Evolutionary conservation across 1,140 invertebrate species (phyloP), one percentile per base, ranked within the genome.

Genomic region (Sipha flava): DNA sequence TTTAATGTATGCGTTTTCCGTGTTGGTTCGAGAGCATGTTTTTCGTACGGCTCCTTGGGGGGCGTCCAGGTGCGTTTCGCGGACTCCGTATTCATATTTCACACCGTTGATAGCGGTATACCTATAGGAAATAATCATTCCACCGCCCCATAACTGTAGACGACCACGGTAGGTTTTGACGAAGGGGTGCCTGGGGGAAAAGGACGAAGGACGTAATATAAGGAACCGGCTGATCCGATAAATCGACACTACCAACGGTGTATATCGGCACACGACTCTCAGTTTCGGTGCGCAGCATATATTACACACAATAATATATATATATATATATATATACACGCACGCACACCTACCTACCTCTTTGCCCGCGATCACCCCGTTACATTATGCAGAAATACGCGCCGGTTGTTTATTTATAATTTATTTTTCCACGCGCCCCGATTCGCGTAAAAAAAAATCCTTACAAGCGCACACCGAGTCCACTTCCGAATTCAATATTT

Each of bases 401-500:
- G 14, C 7, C 43, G 66, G 62, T 23, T 40, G 34, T 66, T 66
- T 64, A 64, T 64, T 66, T 40, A 40, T 40, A 66, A 23, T 1
- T 54, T 40, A 23, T 43, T 23, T 66, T 62, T 62, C 31, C 31
- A 31, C 57, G n/a, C 62, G 62, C 34, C 21, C 7, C 21, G n/a
- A 34, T 64, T 16, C 10, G 10, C 10, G 12, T n/a, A 23, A 18
- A 43, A 37, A 23, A 66, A 66, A 66, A 66, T 66, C 64, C n/a
- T 66, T 43, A 26, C 64, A 18, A 18, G 18, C 31, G 7, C 68
- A 45, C 68, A n/a, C 16, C 26, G 43, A 49, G 68, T 31, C 68
- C 68, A 47, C 43, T 72, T 72, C 16, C 68, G 45, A 72, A 72
- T 72, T 72, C 68, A 47, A 72, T 72, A 49, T 72, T 72, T 49